Evolutionary conservation across 2,797 vertebrate genomes (phyloP).

Genomic region (Rhinatrema bivittatum): DNA sequence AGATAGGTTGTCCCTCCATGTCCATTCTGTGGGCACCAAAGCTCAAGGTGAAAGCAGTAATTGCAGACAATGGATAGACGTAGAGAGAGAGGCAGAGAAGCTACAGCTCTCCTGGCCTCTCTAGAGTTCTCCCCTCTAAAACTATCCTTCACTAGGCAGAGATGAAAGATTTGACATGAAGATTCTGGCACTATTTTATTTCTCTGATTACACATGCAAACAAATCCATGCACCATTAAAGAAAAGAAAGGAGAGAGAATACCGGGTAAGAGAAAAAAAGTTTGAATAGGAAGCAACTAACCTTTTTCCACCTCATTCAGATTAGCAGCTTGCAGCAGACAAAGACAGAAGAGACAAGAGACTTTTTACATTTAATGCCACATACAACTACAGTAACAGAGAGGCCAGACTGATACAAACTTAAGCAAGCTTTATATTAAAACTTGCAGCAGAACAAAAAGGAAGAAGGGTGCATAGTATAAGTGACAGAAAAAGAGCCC

Average conservation of each 20-base stretch:
- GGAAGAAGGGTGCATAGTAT: slow-evolving; percentile 26
- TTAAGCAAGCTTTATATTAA: slow-evolving; percentile 32
- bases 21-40: too few relatives aligned
- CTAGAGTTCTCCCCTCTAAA: too few relatives aligned
- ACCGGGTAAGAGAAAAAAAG: slow-evolving; percentile 52
- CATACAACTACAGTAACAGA: slow-evolving; percentile 43
- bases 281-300: slow-evolving; percentile 82
- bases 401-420: slow-evolving; percentile 34
- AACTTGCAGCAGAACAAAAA: slow-evolving; percentile 41
- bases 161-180: too few relatives aligned
- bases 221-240: slow-evolving; percentile 42
- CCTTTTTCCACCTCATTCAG: slow-evolving; percentile 99
- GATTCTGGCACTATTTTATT: too few relatives aligned
- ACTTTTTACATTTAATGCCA: slow-evolving; percentile 66
- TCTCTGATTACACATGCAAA: too few relatives aligned
- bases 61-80: too few relatives aligned
- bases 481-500: too few relatives aligned
- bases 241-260: slow-evolving; percentile 21
- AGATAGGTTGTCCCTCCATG: too few relatives aligned
- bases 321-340: slow-evolving; percentile 92
- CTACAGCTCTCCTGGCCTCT: too few relatives aligned
- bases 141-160: too few relatives aligned
- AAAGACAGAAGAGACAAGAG: slow-evolving; percentile 79
- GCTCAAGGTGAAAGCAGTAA: too few relatives aligned
- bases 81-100: too few relatives aligned